Percentiles rank a stretch among this genome's conserved stretches.
Evolutionary conservation across 2,113 vertebrate species (phyloP).

Genomic region (Nerophis ophidion): DNA sequence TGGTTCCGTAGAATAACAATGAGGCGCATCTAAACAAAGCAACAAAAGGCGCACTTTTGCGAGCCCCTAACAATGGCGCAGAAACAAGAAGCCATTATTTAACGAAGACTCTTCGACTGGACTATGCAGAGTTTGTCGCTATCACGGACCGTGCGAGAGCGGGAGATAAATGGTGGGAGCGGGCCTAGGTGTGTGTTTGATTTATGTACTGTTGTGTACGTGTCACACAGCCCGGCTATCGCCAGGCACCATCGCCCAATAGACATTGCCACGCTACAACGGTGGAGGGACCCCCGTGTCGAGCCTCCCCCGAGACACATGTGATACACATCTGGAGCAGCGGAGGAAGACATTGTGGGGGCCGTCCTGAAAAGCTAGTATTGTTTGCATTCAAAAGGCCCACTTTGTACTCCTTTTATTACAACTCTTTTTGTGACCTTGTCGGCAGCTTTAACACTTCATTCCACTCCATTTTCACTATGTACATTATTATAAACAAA

Average conservation of each 20-base stretch:
- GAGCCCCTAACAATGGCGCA: constrained; percentile 42
- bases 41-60: constrained; percentile 45
- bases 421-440: constrained; percentile 22
- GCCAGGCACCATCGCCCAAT: constrained; percentile 69
- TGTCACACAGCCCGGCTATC: constrained; percentile 69
- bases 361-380: background rate
- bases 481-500: too few relatives aligned
- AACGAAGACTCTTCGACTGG: constrained; percentile 48
- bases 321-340: constrained; percentile 73
- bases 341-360: constrained; percentile 29
- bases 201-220: constrained; percentile 74
- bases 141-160: constrained; percentile 45
- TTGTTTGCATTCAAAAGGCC: constrained; percentile 29
- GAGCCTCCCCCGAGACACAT: constrained; percentile 50
- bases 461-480: background rate
- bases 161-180: constrained; percentile 63
- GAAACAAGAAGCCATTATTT: constrained; percentile 54
- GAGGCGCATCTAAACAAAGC: background rate
- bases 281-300: constrained; percentile 58
- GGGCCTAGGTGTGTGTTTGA: constrained; percentile 60
- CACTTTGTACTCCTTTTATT: constrained; percentile 22
- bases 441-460: constrained; percentile 27
- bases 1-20: background rate
- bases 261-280: constrained; percentile 68
- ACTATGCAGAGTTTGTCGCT: constrained; percentile 59